Base-by-base conservation (phyloP, 2,888 invertebrate species). In the Ommatoiulus sabulosus region DNA sequence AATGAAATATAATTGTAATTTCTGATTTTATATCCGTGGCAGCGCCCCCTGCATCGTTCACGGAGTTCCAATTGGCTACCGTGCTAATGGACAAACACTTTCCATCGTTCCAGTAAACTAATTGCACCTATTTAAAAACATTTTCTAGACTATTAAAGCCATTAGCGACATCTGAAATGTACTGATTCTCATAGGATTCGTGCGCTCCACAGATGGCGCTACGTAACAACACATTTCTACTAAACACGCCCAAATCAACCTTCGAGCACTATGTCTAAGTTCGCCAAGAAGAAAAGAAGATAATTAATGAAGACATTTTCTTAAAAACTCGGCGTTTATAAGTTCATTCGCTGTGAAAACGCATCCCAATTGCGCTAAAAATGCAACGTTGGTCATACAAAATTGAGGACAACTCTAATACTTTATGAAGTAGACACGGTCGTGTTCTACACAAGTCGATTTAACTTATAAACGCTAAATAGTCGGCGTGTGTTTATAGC, bases 351-450 rank as follows among this genome's bases (percentile, higher is more conserved):
- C 20, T 35, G 80, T 5, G 80, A 24, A 72, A 35, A 8, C 80
- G 35, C 35, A 80, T 20, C 80, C 35, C 24, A 72, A 7, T 8
- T 24, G 10, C 20, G 24, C 24, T 24, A 35, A 80, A 24, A 12
- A 80, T 24, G 80, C 80, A 80, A 80, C 20, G 24, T 80, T 80
- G 80, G 80, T 35, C 80, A 80, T 80, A 80, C 80, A 80, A 80
- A 24, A 24, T 24, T 7, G 12, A 80, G 80, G 7, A 35, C 80
- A 35, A 4, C 35, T 7, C 80, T 80, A 80, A 35, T 24, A 46
- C 5, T 5, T 46, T 7, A 52, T 52, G n/a, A 52, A 52, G 52
- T 15, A 8, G 6, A 52, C 52, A 15, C 52, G 52, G 52, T 52
- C 52, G 52, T 52, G 15, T 52, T 8, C 52, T 52, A 52, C 10